These are phyloP conservation scores for Pecten maximus DNA, from an alignment of 2,888 invertebrate species.

Conservation along the genomic window DNA sequence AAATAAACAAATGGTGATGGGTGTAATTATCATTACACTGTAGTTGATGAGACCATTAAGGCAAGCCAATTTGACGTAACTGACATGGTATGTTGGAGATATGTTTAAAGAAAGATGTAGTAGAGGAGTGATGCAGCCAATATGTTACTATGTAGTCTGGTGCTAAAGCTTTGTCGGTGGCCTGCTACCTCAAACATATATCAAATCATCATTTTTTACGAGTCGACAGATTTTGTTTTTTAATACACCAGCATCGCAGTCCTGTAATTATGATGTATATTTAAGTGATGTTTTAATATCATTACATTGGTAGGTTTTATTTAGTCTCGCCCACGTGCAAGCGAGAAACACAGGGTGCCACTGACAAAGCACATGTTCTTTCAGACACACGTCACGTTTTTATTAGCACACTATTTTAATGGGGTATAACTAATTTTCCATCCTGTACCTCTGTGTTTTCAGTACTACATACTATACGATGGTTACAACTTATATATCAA, in stretches of 20 bases:
- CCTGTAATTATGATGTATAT: constrained; percentile 1
- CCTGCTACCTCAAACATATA: not conserved
- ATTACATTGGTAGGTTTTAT: not conserved
- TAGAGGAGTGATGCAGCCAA: not conserved
- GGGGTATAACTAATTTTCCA: not conserved
- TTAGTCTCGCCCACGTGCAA: constrained; percentile 24
- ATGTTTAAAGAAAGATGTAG: too few relatives aligned
- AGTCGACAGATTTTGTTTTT: not conserved
- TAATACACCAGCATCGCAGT: not conserved
- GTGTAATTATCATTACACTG: too few relatives aligned
- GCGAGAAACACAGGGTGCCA: not conserved
- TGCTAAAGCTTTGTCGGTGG: not conserved
- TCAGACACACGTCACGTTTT: not conserved
- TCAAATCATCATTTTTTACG: not conserved
- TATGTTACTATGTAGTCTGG: not conserved
- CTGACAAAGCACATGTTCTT: not conserved
- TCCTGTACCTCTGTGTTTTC: not conserved
- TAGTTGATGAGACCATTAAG: too few relatives aligned
- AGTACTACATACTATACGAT: not conserved
- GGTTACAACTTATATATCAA: not conserved
- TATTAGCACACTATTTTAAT: not conserved
- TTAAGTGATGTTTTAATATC: constrained; percentile 10
- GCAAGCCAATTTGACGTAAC: too few relatives aligned
- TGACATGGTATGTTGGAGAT: too few relatives aligned
- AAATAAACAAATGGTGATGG: too few relatives aligned